phyloP scores from a whole-genome alignment of 2,113 vertebrate species.

The Arvicanthis niloticus region DNA sequence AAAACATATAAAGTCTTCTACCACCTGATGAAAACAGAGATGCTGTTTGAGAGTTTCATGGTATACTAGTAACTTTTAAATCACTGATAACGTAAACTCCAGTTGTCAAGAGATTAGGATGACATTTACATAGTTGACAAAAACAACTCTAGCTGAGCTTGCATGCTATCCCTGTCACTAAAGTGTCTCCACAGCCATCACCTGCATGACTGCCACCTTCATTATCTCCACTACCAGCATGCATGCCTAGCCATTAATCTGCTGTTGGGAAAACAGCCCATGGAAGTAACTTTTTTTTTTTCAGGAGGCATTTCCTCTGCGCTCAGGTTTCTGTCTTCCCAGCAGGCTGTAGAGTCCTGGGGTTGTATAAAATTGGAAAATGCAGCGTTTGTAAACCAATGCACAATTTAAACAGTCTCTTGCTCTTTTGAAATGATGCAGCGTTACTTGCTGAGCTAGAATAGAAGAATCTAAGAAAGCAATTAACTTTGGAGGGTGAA shows the following conservation, averaged over 20 bases:
- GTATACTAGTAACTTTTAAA: not conserved
- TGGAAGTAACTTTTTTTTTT: not conserved
- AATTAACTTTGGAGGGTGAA: slow-evolving; percentile 24
- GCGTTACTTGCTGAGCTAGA: slow-evolving; percentile 43
- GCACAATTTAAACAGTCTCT: not conserved
- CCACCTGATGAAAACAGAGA: slow-evolving; percentile 36
- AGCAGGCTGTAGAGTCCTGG: not conserved
- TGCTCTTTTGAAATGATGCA: not conserved
- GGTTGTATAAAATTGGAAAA: not conserved
- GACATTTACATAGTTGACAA: not conserved
- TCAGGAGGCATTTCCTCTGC: not conserved
- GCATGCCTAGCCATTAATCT: not conserved
- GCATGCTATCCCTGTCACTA: not conserved
- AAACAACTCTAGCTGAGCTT: not conserved
- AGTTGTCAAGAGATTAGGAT: not conserved
- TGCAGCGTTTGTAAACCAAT: slow-evolving; percentile 7
- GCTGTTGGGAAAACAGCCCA: not conserved
- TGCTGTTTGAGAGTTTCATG: not conserved
- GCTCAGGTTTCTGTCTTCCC: not conserved
- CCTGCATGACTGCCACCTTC: not conserved
- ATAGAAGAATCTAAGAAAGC: slow-evolving; percentile 23
- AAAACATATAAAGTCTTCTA: not conserved
- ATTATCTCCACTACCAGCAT: not conserved
- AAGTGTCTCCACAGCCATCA: too few species aligned
- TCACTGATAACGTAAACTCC: not conserved